Evolutionary conservation across 2,113 vertebrate species (phyloP).

Genomic region (Pyrgilauda ruficollis): DNA sequence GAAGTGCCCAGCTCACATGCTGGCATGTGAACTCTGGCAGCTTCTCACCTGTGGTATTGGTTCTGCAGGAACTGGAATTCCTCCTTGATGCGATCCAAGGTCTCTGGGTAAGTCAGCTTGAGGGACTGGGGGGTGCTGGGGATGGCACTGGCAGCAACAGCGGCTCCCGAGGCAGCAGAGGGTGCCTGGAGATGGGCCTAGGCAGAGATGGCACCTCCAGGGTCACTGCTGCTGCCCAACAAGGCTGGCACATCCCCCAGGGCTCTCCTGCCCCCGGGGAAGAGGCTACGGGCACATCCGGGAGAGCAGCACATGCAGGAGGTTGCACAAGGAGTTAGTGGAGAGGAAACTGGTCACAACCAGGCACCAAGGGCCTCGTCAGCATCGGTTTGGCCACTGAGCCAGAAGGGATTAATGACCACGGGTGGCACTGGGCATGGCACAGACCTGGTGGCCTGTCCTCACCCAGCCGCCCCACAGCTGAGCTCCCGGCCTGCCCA

Average conservation of each 20-base stretch:
- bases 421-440: fast-evolving
- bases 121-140: conserved; percentile 83
- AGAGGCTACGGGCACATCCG: fast-evolving
- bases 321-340: fast-evolving
- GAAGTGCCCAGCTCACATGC: background rate
- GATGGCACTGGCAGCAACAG: conserved; percentile 75
- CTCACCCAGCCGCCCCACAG: fast-evolving
- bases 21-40: background rate
- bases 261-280: fast-evolving
- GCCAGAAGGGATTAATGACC: background rate
- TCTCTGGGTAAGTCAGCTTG: conserved; percentile 90
- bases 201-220: background rate
- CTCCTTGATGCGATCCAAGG: conserved; percentile 91
- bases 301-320: background rate
- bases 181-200: conserved; percentile 76
- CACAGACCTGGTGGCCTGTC: fast-evolving
- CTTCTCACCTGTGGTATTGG: conserved; percentile 86
- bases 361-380: background rate
- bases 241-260: fast-evolving
- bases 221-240: background rate
- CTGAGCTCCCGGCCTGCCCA: background rate
- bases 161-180: conserved; percentile 77
- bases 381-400: background rate
- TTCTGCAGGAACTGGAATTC: conserved; percentile 93
- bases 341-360: background rate